A percentile compares a stretch with the other conserved stretches of the same genome.
Conservation (phyloP, 2,888 invertebrate species). For the Chorisops tibialis region DNA sequence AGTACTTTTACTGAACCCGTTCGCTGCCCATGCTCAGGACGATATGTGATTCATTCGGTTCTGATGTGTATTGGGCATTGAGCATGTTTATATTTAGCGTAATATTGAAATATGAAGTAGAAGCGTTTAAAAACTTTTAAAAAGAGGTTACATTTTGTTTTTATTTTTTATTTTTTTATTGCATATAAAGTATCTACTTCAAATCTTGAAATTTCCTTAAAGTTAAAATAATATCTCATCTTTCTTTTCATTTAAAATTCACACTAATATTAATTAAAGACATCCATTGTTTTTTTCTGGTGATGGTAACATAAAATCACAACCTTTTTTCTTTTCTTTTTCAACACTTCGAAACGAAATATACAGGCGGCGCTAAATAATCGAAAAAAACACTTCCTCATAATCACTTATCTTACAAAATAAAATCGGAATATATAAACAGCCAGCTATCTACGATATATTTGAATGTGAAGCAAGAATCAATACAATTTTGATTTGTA, state of each 20-base stretch:
- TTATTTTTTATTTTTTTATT: neutral
- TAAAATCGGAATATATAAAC: constrained; percentile 21
- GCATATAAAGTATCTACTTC: neutral
- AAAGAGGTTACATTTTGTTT: constrained; percentile 27
- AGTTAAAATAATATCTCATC: no score
- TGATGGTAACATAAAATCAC: constrained; percentile 27
- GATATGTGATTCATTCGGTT: no score
- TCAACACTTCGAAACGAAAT: constrained; percentile 21
- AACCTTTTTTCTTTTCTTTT: constrained; percentile 26
- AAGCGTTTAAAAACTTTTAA: neutral
- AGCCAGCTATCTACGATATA: constrained; percentile 13
- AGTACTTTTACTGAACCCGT: no score
- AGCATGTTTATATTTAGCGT: no score
- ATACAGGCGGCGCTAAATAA: constrained; percentile 37
- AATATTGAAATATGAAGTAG: no score
- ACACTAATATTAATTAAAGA: no score
- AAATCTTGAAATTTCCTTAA: no score
- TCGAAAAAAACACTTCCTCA: constrained; percentile 8
- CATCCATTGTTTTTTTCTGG: no score
- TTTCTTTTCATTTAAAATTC: no score
- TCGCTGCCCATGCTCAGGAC: no score
- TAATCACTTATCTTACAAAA: neutral
- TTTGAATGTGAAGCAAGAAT: neutral
- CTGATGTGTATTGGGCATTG: no score
- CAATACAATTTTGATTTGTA: neutral